Evolutionary conservation across 1,140 invertebrate genomes (phyloP).

Genomic region (Hyles euphorbiae): DNA sequence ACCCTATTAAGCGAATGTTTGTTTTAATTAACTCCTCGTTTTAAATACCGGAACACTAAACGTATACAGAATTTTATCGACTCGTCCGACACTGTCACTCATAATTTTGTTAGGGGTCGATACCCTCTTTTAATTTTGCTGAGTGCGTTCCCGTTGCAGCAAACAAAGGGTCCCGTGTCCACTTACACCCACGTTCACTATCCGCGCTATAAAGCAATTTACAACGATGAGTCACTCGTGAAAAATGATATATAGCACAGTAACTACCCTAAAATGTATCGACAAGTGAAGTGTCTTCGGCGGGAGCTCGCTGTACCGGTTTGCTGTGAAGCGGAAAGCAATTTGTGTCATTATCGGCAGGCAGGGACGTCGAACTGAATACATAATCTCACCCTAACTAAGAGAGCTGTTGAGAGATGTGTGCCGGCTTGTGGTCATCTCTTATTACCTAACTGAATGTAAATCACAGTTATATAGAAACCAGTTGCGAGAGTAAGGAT

Average conservation of each 20-base stretch:
- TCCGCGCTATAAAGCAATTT: constrained; percentile 41
- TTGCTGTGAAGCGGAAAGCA: constrained; percentile 24
- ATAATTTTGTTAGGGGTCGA: constrained; percentile 36
- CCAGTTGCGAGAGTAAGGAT: constrained; percentile 12
- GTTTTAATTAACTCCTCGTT: constrained; percentile 10
- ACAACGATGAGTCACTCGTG: constrained; percentile 48
- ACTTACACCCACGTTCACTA: constrained; percentile 50
- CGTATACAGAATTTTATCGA: constrained; percentile 2
- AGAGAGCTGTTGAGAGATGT: constrained; percentile 28
- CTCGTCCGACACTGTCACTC: background rate
- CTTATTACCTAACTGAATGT: constrained; percentile 35
- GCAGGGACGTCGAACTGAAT: constrained; percentile 31
- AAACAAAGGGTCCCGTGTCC: constrained; percentile 63
- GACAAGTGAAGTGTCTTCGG: constrained; percentile 35
- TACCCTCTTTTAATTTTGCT: constrained; percentile 62
- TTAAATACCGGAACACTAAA: constrained; percentile 3
- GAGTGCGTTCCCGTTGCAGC: constrained; percentile 56
- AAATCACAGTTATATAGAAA: constrained; percentile 27
- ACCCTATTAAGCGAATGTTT: constrained; percentile 32
- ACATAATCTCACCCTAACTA: constrained; percentile 30
- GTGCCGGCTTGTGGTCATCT: constrained; percentile 41
- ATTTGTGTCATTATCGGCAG: constrained; percentile 34
- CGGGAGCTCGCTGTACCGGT: constrained; percentile 26
- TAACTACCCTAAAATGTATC: constrained; percentile 28
- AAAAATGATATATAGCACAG: constrained; percentile 17